Evolutionary conservation across 2,797 vertebrate species (phyloP).

Genomic region (Syngnathus rostellatus): DNA sequence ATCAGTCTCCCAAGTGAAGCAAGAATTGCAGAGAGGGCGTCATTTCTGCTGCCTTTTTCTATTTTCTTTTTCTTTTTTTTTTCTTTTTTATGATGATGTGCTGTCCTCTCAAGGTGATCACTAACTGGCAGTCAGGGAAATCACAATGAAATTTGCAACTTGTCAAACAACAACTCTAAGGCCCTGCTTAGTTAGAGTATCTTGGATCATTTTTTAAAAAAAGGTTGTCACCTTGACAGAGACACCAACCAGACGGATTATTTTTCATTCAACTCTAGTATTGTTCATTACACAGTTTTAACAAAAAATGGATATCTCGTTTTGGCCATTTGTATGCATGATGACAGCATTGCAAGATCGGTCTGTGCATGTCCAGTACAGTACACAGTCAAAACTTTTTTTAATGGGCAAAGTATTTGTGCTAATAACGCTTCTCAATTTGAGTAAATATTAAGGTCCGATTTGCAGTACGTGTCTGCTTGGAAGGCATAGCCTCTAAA

Average conservation of each 20-base stretch:
- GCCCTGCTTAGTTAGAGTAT: not conserved
- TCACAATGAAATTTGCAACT: not conserved
- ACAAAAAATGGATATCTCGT: not conserved
- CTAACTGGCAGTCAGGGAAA: not conserved
- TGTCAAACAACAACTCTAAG: not conserved
- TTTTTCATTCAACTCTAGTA: not conserved
- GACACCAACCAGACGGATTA: not conserved
- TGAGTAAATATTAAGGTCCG: too few relatives aligned
- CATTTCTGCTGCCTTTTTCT: slow-evolving; percentile 21
- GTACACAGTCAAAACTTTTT: too few relatives aligned
- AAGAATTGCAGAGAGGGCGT: slow-evolving; percentile 34
- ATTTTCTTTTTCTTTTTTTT: slow-evolving; percentile 6
- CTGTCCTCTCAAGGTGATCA: not conserved
- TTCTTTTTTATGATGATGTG: not conserved
- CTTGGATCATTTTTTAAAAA: not conserved
- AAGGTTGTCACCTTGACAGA: not conserved
- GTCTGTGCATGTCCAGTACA: too few relatives aligned
- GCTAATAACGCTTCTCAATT: too few relatives aligned
- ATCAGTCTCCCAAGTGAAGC: slow-evolving; percentile 56
- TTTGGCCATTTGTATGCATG: not conserved
- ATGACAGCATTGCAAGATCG: not conserved
- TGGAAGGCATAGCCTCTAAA: too few relatives aligned
- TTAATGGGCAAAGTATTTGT: too few relatives aligned
- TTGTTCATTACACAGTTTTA: not conserved
- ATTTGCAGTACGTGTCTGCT: too few relatives aligned